Base-by-base conservation (phyloP, 2,113 vertebrate species). In the Chlamydotis undulata region DNA sequence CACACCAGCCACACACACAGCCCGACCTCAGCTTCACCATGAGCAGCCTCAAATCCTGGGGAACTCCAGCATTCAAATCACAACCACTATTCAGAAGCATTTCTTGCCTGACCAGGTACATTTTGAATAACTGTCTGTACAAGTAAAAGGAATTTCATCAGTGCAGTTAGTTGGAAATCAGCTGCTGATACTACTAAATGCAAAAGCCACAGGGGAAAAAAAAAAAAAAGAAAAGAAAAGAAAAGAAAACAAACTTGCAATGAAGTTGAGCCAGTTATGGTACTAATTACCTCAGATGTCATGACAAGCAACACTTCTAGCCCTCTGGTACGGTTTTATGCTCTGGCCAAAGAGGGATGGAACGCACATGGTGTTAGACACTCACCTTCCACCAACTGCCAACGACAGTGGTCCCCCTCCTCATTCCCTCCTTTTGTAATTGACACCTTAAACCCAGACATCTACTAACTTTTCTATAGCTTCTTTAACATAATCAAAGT, bases 1-100 rank as follows among this genome's bases (percentile, higher is more conserved):
- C 33, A 57, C 21, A 37, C 19, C 0, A 0, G 41, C 19, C 8
- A 41, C 41, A 41, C 19, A 7, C 23, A 11, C 0, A 0, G 17
- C 28, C 15, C 4, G 3, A n/a, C 16, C 4, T 45, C 41, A 35
- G 11, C 29, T 81, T 49, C 61, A 29, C 7, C 24, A 31, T 4
- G 12, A 26, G 3, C 47, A 81, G 33, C 35, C 56, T 33, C 53
- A 53, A 83, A 64, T 7, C 53, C 43, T 37, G 22, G 4, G 2
- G 21, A 87, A 60, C 29, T 71, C 89, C 77, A 87, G 2, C 35
- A n/a, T 35, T n/a, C 31, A 55, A 74, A 91, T 31, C 55, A 49
- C 43, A 41, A 26, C 9, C 12, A 6, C 8, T 35, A 0, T 9
- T 75, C 60, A 69, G 45, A 6, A 89, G 5, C 9, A 12, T 10